Percentiles rank a stretch among this genome's conserved stretches.
These are phyloP conservation scores for Nothoprocta perdicaria DNA, from an alignment of 2,113 vertebrate species.

Conservation along the genomic window DNA sequence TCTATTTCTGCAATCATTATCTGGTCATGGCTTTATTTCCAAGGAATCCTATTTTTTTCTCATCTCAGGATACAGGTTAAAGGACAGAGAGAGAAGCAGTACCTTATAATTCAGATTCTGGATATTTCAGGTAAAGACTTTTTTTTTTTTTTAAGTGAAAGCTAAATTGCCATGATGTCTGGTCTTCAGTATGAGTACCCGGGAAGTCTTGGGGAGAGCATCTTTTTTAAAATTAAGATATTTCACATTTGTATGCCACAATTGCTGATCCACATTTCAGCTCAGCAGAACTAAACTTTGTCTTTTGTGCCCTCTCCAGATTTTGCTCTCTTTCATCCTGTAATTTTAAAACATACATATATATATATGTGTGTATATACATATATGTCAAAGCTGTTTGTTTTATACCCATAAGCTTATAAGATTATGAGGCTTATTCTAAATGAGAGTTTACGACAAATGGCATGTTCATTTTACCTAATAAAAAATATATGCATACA, in stretches of 20 bases:
- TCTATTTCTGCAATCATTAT: neutral
- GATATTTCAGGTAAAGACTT: neutral
- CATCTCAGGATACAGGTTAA: neutral
- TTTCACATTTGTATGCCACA: neutral
- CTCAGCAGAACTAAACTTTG: neutral
- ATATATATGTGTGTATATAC: no score
- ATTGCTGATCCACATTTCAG: neutral
- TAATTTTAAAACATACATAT: neutral
- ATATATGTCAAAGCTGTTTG: neutral
- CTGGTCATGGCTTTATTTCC: neutral
- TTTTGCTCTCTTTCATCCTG: neutral
- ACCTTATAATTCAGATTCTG: neutral
- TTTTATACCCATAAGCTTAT: neutral
- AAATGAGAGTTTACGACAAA: neutral
- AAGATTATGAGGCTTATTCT: neutral
- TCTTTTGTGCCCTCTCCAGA: neutral
- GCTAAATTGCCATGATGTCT: neutral
- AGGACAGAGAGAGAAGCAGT: neutral
- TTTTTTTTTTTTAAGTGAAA: neutral
- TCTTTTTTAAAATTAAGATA: neutral
- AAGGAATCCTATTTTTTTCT: neutral
- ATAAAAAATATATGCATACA: neutral
- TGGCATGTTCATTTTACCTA: neutral
- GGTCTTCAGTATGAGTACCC: neutral
- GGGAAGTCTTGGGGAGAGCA: neutral